Conservation (phyloP, 2,797 vertebrate genomes). For the Lepus townsendii region DNA sequence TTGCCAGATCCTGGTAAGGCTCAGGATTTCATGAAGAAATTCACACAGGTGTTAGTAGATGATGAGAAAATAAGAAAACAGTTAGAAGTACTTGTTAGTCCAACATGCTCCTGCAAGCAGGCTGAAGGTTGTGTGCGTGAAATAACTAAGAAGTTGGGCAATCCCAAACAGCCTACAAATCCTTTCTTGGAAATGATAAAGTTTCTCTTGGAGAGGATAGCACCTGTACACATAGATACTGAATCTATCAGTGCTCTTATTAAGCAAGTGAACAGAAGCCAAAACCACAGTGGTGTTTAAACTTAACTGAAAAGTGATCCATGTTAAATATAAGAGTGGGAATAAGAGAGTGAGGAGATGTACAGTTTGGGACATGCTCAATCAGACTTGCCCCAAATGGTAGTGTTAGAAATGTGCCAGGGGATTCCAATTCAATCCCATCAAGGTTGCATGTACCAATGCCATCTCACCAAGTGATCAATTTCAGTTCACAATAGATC, state of each 20-base stretch:
- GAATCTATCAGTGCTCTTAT: constrained; percentile 91
- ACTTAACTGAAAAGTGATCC: no score
- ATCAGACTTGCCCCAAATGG: no score
- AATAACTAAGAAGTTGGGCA: constrained; percentile 98
- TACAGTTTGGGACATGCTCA: no score
- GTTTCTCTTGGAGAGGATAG: constrained; percentile 98
- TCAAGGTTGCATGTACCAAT: no score
- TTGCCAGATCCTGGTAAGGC: constrained; percentile 98
- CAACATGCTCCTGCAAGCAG: constrained; percentile 97
- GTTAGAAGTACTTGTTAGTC: constrained; percentile 97
- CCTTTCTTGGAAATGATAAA: constrained; percentile 99
- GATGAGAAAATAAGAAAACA: constrained; percentile 98
- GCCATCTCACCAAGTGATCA: no score
- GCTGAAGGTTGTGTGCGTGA: constrained; percentile 99
- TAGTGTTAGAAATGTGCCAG: no score
- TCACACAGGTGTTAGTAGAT: constrained; percentile 98
- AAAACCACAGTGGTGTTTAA: no score
- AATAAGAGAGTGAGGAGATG: no score
- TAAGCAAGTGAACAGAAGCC: no score
- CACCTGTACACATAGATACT: constrained; percentile 98
- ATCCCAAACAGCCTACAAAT: constrained; percentile 98
- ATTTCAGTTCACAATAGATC: no score
- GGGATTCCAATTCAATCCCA: no score
- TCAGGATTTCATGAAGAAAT: constrained; percentile 99
- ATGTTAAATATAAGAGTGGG: no score